phyloP scores from a whole-genome alignment of 2,888 invertebrate species.

The Erpobdella octoculata region DNA sequence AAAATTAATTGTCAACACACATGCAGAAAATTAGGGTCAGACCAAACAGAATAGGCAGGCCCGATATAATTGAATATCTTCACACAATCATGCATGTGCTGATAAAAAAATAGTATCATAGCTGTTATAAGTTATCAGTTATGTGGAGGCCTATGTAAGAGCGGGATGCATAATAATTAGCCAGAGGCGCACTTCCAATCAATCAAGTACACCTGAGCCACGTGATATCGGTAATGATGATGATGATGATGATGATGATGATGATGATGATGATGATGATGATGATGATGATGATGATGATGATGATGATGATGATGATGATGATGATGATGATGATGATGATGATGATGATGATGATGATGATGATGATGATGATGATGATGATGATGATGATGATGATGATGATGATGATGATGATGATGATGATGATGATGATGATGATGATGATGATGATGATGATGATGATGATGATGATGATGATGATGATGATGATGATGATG shows the following conservation, averaged over 20 bases:
- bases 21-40: too few relatives aligned
- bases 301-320: conserved; percentile 27
- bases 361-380: neutral
- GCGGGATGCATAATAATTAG: too few relatives aligned
- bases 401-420: neutral
- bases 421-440: neutral
- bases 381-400: neutral
- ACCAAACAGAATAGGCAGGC: too few relatives aligned
- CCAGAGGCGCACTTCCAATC: too few relatives aligned
- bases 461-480: neutral
- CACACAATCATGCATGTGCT: too few relatives aligned
- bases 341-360: conserved; percentile 16
- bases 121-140: too few relatives aligned
- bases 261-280: conserved; percentile 26
- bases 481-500: conserved; percentile 9
- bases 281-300: conserved; percentile 29
- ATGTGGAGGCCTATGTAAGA: too few relatives aligned
- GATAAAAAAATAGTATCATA: too few relatives aligned
- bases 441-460: neutral
- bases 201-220: too few relatives aligned
- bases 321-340: conserved; percentile 25
- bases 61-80: too few relatives aligned
- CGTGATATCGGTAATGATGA: too few relatives aligned
- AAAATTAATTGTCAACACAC: too few relatives aligned
- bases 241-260: conserved; percentile 29